Evolutionary conservation across 2,888 invertebrate genomes (phyloP).

Genomic region (Acholoe squamosa): DNA sequence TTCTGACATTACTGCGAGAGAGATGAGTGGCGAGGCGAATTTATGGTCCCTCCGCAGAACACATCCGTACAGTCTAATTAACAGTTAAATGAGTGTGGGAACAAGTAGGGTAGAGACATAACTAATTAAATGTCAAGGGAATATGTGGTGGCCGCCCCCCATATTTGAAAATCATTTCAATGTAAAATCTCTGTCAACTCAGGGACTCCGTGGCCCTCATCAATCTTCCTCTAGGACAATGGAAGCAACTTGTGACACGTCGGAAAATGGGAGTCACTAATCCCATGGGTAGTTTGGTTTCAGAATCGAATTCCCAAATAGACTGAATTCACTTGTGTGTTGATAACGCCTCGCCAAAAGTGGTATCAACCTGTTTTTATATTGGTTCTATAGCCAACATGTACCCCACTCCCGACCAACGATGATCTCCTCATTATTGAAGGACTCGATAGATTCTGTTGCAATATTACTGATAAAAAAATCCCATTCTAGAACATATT

Average conservation of each 20-base stretch:
- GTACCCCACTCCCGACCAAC: too few species aligned
- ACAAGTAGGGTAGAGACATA: not conserved
- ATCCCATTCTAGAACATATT: not conserved
- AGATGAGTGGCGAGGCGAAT: not conserved
- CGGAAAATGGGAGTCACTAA: not conserved
- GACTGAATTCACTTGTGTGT: not conserved
- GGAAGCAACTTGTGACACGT: too few species aligned
- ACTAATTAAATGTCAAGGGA: constrained; percentile 44
- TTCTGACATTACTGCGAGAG: not conserved
- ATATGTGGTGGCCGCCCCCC: not conserved
- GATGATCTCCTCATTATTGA: too few species aligned
- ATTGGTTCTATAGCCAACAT: not conserved
- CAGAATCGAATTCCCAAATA: not conserved
- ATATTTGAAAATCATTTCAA: not conserved
- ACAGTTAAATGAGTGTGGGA: constrained; percentile 25
- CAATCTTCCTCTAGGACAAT: too few species aligned
- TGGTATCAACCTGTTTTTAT: not conserved
- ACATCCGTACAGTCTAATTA: not conserved
- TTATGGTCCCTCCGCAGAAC: not conserved
- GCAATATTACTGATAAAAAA: not conserved
- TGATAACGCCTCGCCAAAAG: not conserved
- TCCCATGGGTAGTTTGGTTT: not conserved
- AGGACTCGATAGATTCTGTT: not conserved
- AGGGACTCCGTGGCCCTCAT: too few species aligned
- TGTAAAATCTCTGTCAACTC: not conserved